Evolutionary conservation across 2,113 vertebrate species (phyloP).

Genomic region (Albula goreensis): DNA sequence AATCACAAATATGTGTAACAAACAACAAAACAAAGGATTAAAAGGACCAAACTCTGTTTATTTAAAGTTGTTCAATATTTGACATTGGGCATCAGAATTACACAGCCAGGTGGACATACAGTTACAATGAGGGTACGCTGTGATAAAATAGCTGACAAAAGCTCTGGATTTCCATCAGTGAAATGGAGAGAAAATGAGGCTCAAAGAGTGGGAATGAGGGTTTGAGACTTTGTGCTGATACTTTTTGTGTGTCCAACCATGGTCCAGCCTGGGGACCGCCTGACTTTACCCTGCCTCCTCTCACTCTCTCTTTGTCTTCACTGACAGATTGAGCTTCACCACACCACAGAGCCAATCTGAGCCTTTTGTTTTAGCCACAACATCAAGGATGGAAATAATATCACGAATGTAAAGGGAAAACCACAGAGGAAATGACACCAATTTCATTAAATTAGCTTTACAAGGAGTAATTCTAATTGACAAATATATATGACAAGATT

Average conservation of each 20-base stretch:
- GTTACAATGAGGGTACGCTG: neutral
- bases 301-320: neutral
- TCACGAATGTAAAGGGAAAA: neutral
- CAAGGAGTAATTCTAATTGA: neutral
- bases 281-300: neutral
- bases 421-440: constrained; percentile 12
- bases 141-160: neutral
- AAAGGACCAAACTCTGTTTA: constrained; percentile 32
- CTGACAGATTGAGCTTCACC: neutral
- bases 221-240: neutral
- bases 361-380: neutral
- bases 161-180: neutral
- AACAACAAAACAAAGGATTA: constrained; percentile 6
- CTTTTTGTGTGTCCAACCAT: neutral
- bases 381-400: neutral
- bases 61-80: constrained; percentile 10
- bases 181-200: neutral
- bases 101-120: neutral
- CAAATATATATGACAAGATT: neutral
- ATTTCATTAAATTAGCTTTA: neutral
- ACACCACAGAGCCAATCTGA: neutral
- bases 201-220: neutral
- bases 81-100: neutral
- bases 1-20: neutral
- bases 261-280: constrained; percentile 3